Conservation (phyloP, 2,797 vertebrate genomes). For the Parotocinclus haroldoi region DNA sequence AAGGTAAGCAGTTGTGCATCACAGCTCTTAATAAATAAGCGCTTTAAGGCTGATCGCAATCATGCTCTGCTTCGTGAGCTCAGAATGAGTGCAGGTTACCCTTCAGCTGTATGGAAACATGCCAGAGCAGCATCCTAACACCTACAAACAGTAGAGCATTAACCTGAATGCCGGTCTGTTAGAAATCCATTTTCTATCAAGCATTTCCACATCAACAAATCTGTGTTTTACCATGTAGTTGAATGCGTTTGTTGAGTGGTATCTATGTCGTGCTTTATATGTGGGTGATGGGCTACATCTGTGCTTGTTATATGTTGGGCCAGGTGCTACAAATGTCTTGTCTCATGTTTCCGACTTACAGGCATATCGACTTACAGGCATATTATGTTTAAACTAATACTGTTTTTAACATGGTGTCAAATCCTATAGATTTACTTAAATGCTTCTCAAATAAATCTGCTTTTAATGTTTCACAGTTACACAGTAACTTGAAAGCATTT, state of each 20-base stretch:
- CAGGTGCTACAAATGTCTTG: not conserved
- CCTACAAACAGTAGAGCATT: not conserved
- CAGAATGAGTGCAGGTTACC: slow-evolving; percentile 13
- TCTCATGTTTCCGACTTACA: no score
- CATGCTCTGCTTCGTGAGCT: slow-evolving; percentile 23
- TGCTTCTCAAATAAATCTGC: no score
- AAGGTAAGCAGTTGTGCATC: slow-evolving; percentile 61
- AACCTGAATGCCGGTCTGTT: slow-evolving; percentile 9
- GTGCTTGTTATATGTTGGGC: not conserved
- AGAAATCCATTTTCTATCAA: slow-evolving; percentile 2
- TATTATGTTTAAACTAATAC: no score
- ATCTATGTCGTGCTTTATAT: not conserved
- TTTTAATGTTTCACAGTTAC: no score
- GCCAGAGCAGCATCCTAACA: slow-evolving; percentile 15
- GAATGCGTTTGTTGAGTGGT: not conserved
- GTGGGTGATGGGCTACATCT: not conserved
- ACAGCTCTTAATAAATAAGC: slow-evolving; percentile 44
- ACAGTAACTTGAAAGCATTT: no score
- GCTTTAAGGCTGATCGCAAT: slow-evolving; percentile 14
- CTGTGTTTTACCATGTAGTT: slow-evolving; percentile 3
- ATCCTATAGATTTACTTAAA: no score
- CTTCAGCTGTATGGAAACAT: slow-evolving; percentile 8
- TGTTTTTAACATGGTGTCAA: no score
- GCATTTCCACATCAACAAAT: slow-evolving; percentile 1
- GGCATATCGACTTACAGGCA: no score